These are phyloP conservation scores for Apamea crenata DNA, from an alignment of 2,888 invertebrate species.

Conservation along the genomic window DNA sequence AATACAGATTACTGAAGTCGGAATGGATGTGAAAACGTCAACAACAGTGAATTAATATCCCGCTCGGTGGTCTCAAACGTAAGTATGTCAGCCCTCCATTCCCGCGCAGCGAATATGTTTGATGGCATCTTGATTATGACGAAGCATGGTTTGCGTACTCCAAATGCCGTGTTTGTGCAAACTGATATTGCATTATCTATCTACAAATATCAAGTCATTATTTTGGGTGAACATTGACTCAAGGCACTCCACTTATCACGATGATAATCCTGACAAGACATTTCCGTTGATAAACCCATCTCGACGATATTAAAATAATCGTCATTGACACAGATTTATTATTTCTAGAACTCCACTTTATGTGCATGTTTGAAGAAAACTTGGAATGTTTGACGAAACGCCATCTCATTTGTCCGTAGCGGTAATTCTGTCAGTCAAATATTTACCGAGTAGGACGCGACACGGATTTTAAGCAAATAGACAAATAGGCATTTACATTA, in stretches of 20 bases:
- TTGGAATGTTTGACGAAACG: slow-evolving; percentile 79
- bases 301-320: slow-evolving; percentile 65
- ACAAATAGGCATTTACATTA: slow-evolving; percentile 88
- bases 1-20: slow-evolving; percentile 29
- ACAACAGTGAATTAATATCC: slow-evolving; percentile 48
- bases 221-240: slow-evolving; percentile 87
- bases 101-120: slow-evolving; percentile 64
- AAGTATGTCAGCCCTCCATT: slow-evolving; percentile 62
- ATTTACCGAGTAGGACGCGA: slow-evolving; percentile 88
- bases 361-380: slow-evolving; percentile 78
- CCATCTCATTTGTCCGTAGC: slow-evolving; percentile 87
- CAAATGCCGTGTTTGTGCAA: slow-evolving; percentile 85
- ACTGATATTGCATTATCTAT: slow-evolving; percentile 81
- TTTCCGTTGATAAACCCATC: slow-evolving; percentile 75
- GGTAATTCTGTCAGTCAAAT: slow-evolving; percentile 88
- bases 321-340: slow-evolving; percentile 73
- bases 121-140: slow-evolving; percentile 83
- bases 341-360: slow-evolving; percentile 65
- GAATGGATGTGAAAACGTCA: slow-evolving; percentile 33
- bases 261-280: slow-evolving; percentile 80
- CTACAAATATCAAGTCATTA: slow-evolving; percentile 84
- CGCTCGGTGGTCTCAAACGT: slow-evolving; percentile 41
- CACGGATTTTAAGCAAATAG: slow-evolving; percentile 89
- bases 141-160: slow-evolving; percentile 86
- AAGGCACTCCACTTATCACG: slow-evolving; percentile 81